Base-by-base conservation (phyloP, 2,797 vertebrate species). In the Pelochelys cantorii region DNA sequence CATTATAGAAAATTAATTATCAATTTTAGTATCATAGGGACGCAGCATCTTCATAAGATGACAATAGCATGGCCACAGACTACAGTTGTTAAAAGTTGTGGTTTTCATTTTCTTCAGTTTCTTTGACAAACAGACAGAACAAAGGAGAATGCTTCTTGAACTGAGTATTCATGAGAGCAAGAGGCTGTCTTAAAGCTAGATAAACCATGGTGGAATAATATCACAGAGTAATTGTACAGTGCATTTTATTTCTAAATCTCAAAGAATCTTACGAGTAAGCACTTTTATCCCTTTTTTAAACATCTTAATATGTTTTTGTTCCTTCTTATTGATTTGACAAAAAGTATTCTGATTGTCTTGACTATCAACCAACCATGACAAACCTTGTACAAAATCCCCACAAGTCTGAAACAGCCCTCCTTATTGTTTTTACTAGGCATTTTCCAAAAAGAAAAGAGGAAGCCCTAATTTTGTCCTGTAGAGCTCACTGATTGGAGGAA, bases 191-290 rank as follows among this genome's bases (percentile, higher is more conserved):
- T 93, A 92, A 88, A 94, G 85, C 62, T 85, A 88, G 92, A 90
- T 25, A 93, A 95, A 93, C 54, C 68, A 88, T 84, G 88, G 89
- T 88, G 95, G 93, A 94, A 93, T 89, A 95, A 87, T 93, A 89
- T 80, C 93, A 95, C 82, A 87, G 94, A 86, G 85, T 93, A 88
- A 93, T 95, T 96, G 86, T 91, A 84, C 84, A 93, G 80, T 52
- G 75, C 42, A 8, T 54, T 54, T 54, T 15, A 68, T 94, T 86
- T 85, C 78, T 37, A 86, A 88, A 96, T 96, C 94, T 94, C 88
- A 71, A 62, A 90, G 54, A 79, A 95, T 54, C 93, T 95, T 86
- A 71, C 57, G 89, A 90, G 84, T 94, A 68, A 96, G 90, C 52
- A 87, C 52, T 52, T 12, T 79, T 85, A 31, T 88, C 86, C 27